phyloP scores from a whole-genome alignment of 2,888 invertebrate species.

The Panzeria rudis region DNA sequence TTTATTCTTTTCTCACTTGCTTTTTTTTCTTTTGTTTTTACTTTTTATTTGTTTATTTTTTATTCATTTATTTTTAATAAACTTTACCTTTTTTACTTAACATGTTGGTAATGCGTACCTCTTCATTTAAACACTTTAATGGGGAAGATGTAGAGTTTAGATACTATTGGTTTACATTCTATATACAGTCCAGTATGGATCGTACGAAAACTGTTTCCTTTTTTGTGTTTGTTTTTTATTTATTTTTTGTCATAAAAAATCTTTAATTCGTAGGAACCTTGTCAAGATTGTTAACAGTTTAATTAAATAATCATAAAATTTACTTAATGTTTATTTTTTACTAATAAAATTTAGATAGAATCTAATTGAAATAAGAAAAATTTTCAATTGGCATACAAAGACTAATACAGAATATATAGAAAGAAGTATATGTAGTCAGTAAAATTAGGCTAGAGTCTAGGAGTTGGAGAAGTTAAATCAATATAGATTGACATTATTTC shows the following conservation, averaged over 20 bases:
- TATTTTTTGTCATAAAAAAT: background rate
- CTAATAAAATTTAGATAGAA: background rate
- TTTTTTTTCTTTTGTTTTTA: slow-evolving; percentile 26
- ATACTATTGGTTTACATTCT: background rate
- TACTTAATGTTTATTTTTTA: background rate
- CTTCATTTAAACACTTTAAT: slow-evolving; percentile 12
- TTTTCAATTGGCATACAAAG: too few relatives aligned
- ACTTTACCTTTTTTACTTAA: slow-evolving; percentile 48
- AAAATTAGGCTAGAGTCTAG: too few relatives aligned
- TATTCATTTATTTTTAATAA: slow-evolving; percentile 33
- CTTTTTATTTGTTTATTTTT: slow-evolving; percentile 34
- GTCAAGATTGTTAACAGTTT: background rate
- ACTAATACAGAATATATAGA: too few relatives aligned
- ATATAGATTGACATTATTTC: too few relatives aligned
- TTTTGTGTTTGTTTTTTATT: too few relatives aligned
- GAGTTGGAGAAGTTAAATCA: too few relatives aligned
- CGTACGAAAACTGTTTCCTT: background rate
- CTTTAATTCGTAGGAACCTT: background rate
- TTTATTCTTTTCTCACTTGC: background rate
- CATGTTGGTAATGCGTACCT: slow-evolving; percentile 13
- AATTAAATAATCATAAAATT: background rate
- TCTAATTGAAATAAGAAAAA: too few relatives aligned
- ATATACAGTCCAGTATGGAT: background rate
- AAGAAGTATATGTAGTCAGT: too few relatives aligned
- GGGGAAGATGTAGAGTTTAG: background rate